phyloP scores from a whole-genome alignment of 2,888 invertebrate species.

The Steinernema carpocapsae region DNA sequence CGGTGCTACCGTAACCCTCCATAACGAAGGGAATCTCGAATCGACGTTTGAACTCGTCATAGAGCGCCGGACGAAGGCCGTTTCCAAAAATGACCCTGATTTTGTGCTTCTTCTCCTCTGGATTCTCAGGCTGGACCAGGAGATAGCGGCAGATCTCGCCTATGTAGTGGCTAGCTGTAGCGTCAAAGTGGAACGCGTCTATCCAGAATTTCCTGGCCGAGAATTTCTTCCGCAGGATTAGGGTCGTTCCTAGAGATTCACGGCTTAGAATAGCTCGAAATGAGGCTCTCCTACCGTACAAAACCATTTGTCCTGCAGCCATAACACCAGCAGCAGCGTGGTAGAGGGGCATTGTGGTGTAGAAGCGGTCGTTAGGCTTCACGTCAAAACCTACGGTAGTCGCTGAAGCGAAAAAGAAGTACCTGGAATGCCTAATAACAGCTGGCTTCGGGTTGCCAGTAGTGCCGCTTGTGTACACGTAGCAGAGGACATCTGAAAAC shows the following conservation, averaged over 20 bases:
- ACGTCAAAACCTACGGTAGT: conserved; percentile 74
- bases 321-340: conserved; percentile 89
- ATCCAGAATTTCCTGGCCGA: conserved; percentile 90
- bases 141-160: conserved; percentile 74
- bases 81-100: conserved; percentile 85
- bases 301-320: conserved; percentile 70
- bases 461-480: conserved; percentile 97
- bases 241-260: conserved; percentile 75
- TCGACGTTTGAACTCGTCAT: conserved; percentile 84
- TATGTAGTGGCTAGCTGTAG: conserved; percentile 70
- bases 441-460: conserved; percentile 98
- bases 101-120: conserved; percentile 70
- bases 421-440: conserved; percentile 83
- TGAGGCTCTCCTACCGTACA: conserved; percentile 70
- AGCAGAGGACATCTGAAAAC: conserved; percentile 75
- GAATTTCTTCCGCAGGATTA: conserved; percentile 86
- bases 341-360: conserved; percentile 90
- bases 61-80: conserved; percentile 89
- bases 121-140: conserved; percentile 71
- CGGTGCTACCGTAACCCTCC: conserved; percentile 72
- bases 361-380: conserved; percentile 78
- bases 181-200: conserved; percentile 57
- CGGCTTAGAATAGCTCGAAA: no score
- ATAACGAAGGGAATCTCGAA: conserved; percentile 83
- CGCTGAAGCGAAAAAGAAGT: conserved; percentile 37